Base-by-base conservation (phyloP, 1,140 invertebrate genomes). In the Ostrea edulis region DNA sequence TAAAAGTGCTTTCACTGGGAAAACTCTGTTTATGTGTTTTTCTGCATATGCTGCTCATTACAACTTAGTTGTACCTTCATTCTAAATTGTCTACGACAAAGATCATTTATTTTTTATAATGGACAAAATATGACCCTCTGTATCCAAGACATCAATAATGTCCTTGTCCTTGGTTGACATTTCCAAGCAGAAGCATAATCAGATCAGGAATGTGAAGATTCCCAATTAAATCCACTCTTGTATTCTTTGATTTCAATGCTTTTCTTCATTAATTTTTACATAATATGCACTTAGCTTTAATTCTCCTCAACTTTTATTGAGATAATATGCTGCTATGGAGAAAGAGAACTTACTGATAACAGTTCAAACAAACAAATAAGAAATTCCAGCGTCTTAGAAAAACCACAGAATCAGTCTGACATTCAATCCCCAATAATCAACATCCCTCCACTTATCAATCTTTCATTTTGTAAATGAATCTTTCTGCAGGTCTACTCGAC, bases 31-130 rank as follows among this genome's bases (percentile, higher is more conserved):
- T 25, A 77, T 77, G 35, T 77, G 68, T 77, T 22, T 71, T 77
- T 77, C 68, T 35, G 68, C 68, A 77, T 77, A 14, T 77, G 68
- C 68, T 77, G 68, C 29, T 77, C 68, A 77, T 77, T 77, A 35
- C 68, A 29, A 77, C 68, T 77, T 25, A 35, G 25, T 25, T 77
- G 68, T 77, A 77, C 68, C 35, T 77, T 29, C 68, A 77, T 35
- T 77, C 68, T 25, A 29, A 1, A 77, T 29, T 29, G 14, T 25
- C 25, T 77, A 77, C 14, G 35, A 25, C 5, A 25, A n/a, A 11
- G 25, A 17, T 29, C 25, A 12, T 77, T 44, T 29, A 77, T 25
- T 77, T 71, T 14, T 77, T 11, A 3, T 77, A 77, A 77, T 77
- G 68, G 25, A 77, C 11, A 9, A 29, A 44, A 12, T 22, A 77